Conservation (phyloP, 1,140 invertebrate genomes). For the Vollenhovia emeryi region DNA sequence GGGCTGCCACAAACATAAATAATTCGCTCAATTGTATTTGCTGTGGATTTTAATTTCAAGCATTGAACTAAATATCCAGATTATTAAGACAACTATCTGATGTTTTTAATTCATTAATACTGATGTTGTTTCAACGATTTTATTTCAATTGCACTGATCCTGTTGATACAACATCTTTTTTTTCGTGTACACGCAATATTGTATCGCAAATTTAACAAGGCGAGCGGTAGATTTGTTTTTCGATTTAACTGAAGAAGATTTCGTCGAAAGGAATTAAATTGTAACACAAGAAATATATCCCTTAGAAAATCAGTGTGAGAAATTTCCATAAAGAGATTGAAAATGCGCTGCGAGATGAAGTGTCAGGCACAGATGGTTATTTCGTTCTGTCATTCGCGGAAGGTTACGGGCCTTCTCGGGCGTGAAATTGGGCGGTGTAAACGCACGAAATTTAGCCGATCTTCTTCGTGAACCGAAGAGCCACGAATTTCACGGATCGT, state of each 20-base stretch:
- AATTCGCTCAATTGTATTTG: no score
- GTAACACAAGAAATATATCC: not conserved
- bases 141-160: no score
- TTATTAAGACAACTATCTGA: no score
- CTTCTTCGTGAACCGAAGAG: not conserved
- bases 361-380: not conserved
- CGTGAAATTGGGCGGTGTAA: conserved; percentile 23
- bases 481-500: conserved; percentile 48
- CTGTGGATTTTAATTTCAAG: no score
- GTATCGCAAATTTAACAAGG: not conserved
- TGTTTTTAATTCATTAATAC: no score
- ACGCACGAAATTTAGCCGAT: conserved; percentile 4
- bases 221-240: not conserved
- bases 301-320: not conserved
- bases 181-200: no score
- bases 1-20: no score
- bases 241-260: not conserved
- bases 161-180: no score
- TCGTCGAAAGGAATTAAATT: not conserved
- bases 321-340: not conserved
- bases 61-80: no score
- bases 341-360: not conserved
- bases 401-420: not conserved
- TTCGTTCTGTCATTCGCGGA: not conserved
- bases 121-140: no score